Base-by-base conservation (phyloP, 2,797 vertebrate genomes). In the Coranthus polyacanthus region DNA sequence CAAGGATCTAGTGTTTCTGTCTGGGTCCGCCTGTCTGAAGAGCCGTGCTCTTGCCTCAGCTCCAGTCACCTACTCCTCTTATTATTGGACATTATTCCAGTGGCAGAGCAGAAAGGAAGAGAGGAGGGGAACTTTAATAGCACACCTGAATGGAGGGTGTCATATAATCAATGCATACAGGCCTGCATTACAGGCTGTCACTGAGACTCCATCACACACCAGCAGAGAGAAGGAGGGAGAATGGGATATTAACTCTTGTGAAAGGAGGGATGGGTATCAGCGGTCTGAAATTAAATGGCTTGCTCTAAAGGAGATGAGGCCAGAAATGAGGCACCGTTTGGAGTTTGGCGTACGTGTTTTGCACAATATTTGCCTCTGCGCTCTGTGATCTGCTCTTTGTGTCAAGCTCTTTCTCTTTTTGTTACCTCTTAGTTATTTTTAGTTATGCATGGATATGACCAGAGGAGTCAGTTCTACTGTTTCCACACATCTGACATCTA, bases 81-180 rank as follows among this genome's bases (percentile, higher is more conserved):
- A 85, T 92, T 90, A 91, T 89, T 83, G 83, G 76, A 83, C 88
- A 91, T 92, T 90, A 92, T 92, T 91, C 88, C 79, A 74, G 74
- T 73, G 68, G 84, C 81, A 72, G 78, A 82, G 80, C 73, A 75
- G 83, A 84, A 85, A 88, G 84, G 87, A 90, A 89, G 88, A 90
- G 80, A 84, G 87, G 85, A 84, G 89, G 86, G 88, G 84, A 86
- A 84, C 87, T 90, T 91, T 92, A 92, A 92, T 92, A 90, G 91
- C 88, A 92, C 89, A 92, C 86, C 87, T 91, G 91, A 92, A 92
- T 92, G 75, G 91, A 86, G 87, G 83, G 83, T 92, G 91, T 92
- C 91, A 92, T 80, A 92, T 92, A 92, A 92, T 92, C 91, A 89
- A 92, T 92, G 90, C 91, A 88, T 92, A 91, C 90, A 88, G 87